These are phyloP conservation scores for Calcarius ornatus DNA, from an alignment of 2,113 vertebrate genomes.

Conservation along the genomic window DNA sequence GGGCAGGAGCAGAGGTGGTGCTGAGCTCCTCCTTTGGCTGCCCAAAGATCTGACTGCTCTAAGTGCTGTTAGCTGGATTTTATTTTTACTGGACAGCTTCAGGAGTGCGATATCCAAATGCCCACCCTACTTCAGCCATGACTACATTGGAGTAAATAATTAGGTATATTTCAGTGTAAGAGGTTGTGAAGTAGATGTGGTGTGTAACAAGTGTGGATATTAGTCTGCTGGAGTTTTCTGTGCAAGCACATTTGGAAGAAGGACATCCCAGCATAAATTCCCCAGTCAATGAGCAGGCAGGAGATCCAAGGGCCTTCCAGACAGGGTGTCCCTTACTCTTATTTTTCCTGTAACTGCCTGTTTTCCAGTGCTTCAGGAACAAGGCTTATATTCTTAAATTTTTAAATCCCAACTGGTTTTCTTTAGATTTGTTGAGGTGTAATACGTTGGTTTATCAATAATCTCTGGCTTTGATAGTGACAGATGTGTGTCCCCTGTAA, in stretches of 20 bases:
- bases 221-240: neutral
- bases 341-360: neutral
- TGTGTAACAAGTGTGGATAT: neutral
- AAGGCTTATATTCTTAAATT: neutral
- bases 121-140: neutral
- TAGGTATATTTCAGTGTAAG: neutral
- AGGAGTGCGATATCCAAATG: neutral
- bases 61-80: neutral
- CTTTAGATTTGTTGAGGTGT: neutral
- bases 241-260: neutral
- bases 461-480: neutral
- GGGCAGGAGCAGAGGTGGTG: neutral
- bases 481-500: neutral
- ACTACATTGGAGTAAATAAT: neutral
- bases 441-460: rapidly evolving
- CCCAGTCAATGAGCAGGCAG: neutral
- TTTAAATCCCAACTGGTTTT: neutral
- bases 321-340: neutral
- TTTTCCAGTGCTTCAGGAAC: neutral
- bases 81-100: neutral
- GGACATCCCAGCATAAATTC: neutral
- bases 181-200: neutral
- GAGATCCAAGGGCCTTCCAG: neutral
- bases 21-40: neutral
- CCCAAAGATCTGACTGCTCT: neutral